Evolutionary conservation across 2,113 vertebrate genomes (phyloP).

Genomic region (Oplegnathus fasciatus): DNA sequence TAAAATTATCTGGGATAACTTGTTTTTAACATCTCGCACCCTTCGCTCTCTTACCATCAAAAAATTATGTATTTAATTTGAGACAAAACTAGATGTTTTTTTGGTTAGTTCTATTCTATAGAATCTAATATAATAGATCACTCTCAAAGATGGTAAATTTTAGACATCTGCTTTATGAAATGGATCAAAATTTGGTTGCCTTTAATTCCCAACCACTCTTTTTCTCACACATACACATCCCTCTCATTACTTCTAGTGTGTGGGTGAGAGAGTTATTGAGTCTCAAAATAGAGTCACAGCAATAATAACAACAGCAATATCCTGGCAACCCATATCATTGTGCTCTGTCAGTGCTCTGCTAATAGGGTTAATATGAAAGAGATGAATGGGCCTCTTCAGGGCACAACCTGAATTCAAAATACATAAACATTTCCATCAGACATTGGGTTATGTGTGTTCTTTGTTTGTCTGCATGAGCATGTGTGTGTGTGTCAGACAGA

Average conservation of each 20-base stretch:
- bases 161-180: not conserved
- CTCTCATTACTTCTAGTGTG: slow-evolving; percentile 49
- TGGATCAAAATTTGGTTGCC: not conserved
- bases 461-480: slow-evolving; percentile 27
- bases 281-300: slow-evolving; percentile 67
- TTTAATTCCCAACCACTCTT: slow-evolving; percentile 20
- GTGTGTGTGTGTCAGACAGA: not conserved
- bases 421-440: slow-evolving; percentile 46
- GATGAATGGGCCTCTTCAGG: slow-evolving; percentile 64
- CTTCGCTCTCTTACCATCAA: not conserved
- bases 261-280: slow-evolving; percentile 61
- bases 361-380: slow-evolving; percentile 69
- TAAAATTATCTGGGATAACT: not conserved
- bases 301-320: slow-evolving; percentile 73
- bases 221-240: slow-evolving; percentile 18
- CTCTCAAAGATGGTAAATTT: not conserved
- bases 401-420: slow-evolving; percentile 41
- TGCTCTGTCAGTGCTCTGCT: slow-evolving; percentile 55
- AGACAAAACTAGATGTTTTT: not conserved
- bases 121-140: not conserved
- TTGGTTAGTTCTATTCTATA: too few relatives aligned
- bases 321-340: slow-evolving; percentile 67
- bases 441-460: not conserved
- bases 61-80: not conserved
- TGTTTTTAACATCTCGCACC: not conserved